Base-by-base conservation (phyloP, 1,140 invertebrate species). In the Cardiocondyla obscurior region DNA sequence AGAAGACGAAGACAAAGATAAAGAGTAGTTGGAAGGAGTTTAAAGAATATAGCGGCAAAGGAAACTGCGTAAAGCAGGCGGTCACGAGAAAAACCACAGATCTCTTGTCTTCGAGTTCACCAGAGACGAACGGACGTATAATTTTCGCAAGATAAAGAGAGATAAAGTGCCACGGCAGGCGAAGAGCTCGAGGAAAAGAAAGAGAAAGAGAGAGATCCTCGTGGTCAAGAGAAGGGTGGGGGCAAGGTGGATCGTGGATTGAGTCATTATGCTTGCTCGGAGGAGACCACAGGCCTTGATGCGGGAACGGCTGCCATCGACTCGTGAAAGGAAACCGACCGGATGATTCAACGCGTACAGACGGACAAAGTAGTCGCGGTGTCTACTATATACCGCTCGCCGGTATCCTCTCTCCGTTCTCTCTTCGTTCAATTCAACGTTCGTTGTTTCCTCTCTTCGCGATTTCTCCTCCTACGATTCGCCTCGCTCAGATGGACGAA, bases 201-300 rank as follows among this genome's bases (percentile, higher is more conserved):
- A 10, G 10, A 7, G 42, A 44, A 8, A 81, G 30, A 55, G 14
- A 65, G 64, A 74, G 55, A 25, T 89, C 88, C 86, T 85, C 89
- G 82, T 70, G 85, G 85, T 79, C 73, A 77, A 55, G 87, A 69
- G 62, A 79, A 86, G 83, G 90, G 88, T 89, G 90, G 85, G 88
- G 87, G 87, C 89, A 91, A 92, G 92, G 90, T 92, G 92, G 92
- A 93, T 94, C 93, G 92, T 89, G 93, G 93, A 94, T 94, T 94
- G 93, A 94, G 93, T 94, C 93, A 94, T 94, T 94, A 94, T 93
- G 92, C 92, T 93, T 90, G 92, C 90, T 91, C 88, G 83, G 85
- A 91, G 89, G 89, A 94, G 93, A 94, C 93, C 93, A 93, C 93
- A 93, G 93, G 91, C 91, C 91, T 93, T 91, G 92, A 91, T 92